Evolutionary conservation across 2,113 vertebrate genomes (phyloP).

Genomic region (Aspidoscelis tigris): DNA sequence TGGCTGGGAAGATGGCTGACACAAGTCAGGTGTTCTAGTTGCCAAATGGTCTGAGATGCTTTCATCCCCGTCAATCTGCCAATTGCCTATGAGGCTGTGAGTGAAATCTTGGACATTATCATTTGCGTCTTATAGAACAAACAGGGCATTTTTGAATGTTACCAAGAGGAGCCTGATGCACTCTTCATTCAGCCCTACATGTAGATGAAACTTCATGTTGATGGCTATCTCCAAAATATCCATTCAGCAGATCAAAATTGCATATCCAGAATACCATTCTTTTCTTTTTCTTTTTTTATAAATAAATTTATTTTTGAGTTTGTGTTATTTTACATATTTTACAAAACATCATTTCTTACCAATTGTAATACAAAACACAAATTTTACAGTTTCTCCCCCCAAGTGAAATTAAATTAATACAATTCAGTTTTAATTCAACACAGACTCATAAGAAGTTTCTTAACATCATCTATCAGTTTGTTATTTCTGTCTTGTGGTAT

Average conservation of each 20-base stretch:
- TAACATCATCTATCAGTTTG: no score
- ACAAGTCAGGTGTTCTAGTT: background rate
- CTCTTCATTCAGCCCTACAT: background rate
- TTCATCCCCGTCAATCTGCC: background rate
- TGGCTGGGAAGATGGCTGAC: background rate
- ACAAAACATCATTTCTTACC: no score
- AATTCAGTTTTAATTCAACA: no score
- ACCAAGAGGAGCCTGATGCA: background rate
- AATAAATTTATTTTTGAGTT: no score
- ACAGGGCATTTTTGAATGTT: background rate
- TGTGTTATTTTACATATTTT: no score
- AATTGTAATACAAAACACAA: no score
- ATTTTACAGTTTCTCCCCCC: no score
- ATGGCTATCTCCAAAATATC: background rate
- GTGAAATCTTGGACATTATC: background rate
- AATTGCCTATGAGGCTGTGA: background rate
- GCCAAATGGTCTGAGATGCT: background rate
- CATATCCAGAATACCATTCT: background rate
- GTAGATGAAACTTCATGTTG: conserved; percentile 20
- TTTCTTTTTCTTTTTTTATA: no score
- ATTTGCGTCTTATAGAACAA: background rate
- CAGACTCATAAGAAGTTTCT: no score
- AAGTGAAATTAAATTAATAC: no score
- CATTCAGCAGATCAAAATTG: background rate
- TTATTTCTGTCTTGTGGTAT: no score